Evolutionary conservation across 2,797 vertebrate species (phyloP).

Genomic region (Diplodus sargus): DNA sequence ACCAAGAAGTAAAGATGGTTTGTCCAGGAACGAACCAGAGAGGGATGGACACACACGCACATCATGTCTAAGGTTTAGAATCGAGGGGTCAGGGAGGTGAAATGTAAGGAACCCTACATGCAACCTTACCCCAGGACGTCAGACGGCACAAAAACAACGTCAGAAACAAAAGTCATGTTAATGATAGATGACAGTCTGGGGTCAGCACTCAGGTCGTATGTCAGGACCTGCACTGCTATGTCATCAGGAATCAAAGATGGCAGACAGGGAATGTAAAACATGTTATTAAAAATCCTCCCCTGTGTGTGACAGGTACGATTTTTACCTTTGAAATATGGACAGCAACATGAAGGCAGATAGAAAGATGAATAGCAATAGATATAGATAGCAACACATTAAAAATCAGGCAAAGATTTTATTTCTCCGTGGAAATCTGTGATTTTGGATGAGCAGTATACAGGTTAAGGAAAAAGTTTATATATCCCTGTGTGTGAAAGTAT

Average conservation of each 20-base stretch:
- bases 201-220: conserved; percentile 64
- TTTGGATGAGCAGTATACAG: background rate
- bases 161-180: conserved; percentile 76
- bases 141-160: conserved; percentile 62
- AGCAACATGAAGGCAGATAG: background rate
- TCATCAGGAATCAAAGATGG: conserved; percentile 37
- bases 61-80: conserved; percentile 56
- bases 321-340: background rate
- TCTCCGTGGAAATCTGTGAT: conserved; percentile 14
- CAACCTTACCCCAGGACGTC: conserved; percentile 62
- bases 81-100: conserved; percentile 62
- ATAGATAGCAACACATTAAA: background rate
- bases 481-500: background rate
- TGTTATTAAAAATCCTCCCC: conserved; percentile 5
- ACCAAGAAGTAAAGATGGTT: conserved; percentile 40
- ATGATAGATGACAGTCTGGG: conserved; percentile 76
- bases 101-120: conserved; percentile 72
- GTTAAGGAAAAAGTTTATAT: background rate
- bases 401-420: background rate
- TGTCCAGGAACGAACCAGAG: conserved; percentile 31
- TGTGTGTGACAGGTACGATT: background rate
- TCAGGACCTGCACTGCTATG: conserved; percentile 38
- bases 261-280: conserved; percentile 15
- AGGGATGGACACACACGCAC: background rate
- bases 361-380: background rate